These are phyloP conservation scores for Malthinus seriepunctatus DNA, from an alignment of 2,888 invertebrate species.

Conservation along the genomic window DNA sequence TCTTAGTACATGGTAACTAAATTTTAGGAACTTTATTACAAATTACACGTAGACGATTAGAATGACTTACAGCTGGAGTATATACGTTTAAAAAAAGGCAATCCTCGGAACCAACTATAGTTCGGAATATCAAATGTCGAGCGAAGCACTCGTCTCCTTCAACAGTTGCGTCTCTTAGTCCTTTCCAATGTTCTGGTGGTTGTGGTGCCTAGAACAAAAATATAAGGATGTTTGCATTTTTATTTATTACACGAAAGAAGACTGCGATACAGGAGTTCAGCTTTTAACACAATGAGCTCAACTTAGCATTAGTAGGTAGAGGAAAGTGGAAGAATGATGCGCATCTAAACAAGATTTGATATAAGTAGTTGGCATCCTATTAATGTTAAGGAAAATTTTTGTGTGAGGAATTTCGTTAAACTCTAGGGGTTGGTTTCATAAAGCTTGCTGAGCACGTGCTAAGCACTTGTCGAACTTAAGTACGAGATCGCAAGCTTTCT, in stretches of 20 bases:
- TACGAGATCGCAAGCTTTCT: too few species aligned
- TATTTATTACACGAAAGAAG: background rate
- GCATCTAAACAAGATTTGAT: too few species aligned
- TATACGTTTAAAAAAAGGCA: conserved; percentile 60
- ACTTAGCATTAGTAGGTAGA: too few species aligned
- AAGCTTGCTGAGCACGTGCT: too few species aligned
- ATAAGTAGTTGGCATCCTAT: too few species aligned
- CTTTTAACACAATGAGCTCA: background rate
- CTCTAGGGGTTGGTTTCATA: too few species aligned
- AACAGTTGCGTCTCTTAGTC: conserved; percentile 45
- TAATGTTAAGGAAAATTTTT: too few species aligned
- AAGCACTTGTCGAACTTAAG: too few species aligned
- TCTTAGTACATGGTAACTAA: conserved; percentile 17
- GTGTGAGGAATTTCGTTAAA: too few species aligned
- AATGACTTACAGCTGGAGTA: conserved; percentile 44
- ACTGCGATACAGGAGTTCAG: background rate
- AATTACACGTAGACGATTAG: background rate
- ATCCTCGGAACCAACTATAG: conserved; percentile 57
- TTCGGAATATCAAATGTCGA: conserved; percentile 44
- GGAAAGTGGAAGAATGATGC: too few species aligned
- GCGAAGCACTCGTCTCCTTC: conserved; percentile 47
- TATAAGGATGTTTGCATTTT: background rate
- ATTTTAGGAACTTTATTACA: background rate
- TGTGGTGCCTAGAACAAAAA: conserved; percentile 43
- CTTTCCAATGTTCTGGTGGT: conserved; percentile 49